Percentiles rank a stretch among this genome's conserved stretches.
Conservation (phyloP, 2,113 vertebrate species). For the Rhadina sibilatrix region DNA sequence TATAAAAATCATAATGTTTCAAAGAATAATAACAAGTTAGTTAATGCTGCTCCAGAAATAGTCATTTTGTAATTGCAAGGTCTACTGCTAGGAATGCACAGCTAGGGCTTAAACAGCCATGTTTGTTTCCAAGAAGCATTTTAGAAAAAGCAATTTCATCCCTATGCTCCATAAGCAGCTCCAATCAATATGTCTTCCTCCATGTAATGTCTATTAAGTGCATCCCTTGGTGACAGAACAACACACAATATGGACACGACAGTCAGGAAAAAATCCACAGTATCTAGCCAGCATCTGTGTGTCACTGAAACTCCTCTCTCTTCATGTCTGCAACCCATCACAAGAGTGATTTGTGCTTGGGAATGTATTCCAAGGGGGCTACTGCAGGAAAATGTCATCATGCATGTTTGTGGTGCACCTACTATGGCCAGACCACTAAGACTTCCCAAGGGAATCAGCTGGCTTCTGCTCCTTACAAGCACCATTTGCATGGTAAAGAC, state of each 20-base stretch:
- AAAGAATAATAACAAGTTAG: not conserved
- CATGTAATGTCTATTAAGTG: not conserved
- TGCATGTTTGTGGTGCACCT: not conserved
- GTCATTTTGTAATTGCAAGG: not conserved
- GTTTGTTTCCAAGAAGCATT: not conserved
- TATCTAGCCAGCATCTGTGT: not conserved
- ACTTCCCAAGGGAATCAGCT: not conserved
- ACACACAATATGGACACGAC: accelerated
- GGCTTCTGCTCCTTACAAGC: not conserved
- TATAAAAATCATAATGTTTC: not conserved
- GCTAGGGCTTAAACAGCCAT: not conserved
- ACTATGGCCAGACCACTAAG: not conserved
- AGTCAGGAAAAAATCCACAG: not conserved
- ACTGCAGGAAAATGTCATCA: not conserved
- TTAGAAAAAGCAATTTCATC: not conserved
- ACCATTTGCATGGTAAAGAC: not conserved
- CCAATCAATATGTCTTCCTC: not conserved
- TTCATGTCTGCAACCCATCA: not conserved
- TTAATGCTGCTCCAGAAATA: not conserved
- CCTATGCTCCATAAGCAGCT: not conserved
- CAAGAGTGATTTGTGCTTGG: not conserved
- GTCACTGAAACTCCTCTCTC: not conserved
- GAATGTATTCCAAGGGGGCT: not conserved
- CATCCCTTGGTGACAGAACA: not conserved
- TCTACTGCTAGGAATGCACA: not conserved